Base-by-base conservation (phyloP, 1,140 invertebrate genomes). In the Sycobia sp. region DNA sequence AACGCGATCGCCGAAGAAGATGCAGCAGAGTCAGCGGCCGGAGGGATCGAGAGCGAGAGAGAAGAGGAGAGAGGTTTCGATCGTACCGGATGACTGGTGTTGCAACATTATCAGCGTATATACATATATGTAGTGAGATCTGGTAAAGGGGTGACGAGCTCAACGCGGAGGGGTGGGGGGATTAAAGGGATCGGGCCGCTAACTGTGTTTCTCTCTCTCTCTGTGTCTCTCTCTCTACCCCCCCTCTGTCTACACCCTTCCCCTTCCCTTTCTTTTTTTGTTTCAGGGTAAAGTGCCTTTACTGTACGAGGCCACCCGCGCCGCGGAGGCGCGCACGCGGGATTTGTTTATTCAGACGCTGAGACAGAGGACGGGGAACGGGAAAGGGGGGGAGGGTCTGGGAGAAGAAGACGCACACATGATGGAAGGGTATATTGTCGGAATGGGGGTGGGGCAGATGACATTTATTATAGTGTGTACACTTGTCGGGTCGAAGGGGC, bases 301-400 rank as follows among this genome's bases (percentile, higher is more conserved):
- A 44, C 25, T 23, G n/a, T n/a, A 16, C 54, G 38, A 14, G 22
- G 47, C 39, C 9, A 8, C 1, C 11, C 11, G 29, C 25, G n/a
- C 27, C 11, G 29, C 59, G 78, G 80, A 79, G 79, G 78, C 65
- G 58, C 72, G 73, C 75, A 75, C 72, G 76, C 69, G 64, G 51
- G 73, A 80, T 78, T 74, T 82, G 80, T 81, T 82, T 80, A 79
- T 79, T 79, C 76, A 82, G 79, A 75, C 70, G 69, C 69, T 58
- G 73, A 73, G 72, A 76, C 66, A 63, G 68, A n/a, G n/a, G 69
- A 36, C 27, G 8, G 14, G 18, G 38, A 46, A 62, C 10, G 20
- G 9, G 50, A 39, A 3, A 38, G 8, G 32, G 22, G 4, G 18
- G n/a, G 10, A 22, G 14, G 7, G 20, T n/a, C n/a, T n/a, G n/a